Evolutionary conservation across 2,888 invertebrate species (phyloP).

Genomic region (Cataglyphis cursor): DNA sequence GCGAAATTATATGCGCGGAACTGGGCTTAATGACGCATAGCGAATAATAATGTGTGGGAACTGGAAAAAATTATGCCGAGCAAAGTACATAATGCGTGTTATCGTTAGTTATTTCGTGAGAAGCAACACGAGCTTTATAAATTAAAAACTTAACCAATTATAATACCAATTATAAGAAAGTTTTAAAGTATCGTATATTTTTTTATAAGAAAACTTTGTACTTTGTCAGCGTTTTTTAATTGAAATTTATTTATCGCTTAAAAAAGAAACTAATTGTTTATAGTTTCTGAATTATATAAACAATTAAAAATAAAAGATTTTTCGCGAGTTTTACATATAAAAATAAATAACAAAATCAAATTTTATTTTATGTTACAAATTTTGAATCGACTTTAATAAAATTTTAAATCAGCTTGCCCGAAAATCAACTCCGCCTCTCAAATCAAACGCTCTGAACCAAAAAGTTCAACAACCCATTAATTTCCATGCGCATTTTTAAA

Average conservation of each 20-base stretch:
- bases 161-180: not conserved
- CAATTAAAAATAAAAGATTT: not conserved
- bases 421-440: not conserved
- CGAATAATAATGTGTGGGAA: slow-evolving; percentile 21
- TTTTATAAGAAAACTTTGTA: not conserved
- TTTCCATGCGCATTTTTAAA: not conserved
- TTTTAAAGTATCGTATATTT: not conserved
- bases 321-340: not conserved
- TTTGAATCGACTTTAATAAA: not conserved
- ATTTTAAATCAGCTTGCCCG: not conserved
- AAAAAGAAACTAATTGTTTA: not conserved
- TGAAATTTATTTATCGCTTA: not conserved
- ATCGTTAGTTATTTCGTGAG: slow-evolving; percentile 26
- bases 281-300: not conserved
- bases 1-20: slow-evolving; percentile 7
- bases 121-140: not conserved
- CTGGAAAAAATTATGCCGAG: not conserved
- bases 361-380: not conserved
- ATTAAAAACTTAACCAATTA: not conserved
- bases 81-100: not conserved
- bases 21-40: slow-evolving; percentile 23
- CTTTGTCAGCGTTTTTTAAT: not conserved
- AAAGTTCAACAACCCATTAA: not conserved
- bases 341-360: not conserved
- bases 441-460: not conserved